A percentile compares a stretch with the other conserved stretches of the same genome.
Evolutionary conservation across 1,140 invertebrate species (phyloP).

Genomic region (Calliphora vicina): DNA sequence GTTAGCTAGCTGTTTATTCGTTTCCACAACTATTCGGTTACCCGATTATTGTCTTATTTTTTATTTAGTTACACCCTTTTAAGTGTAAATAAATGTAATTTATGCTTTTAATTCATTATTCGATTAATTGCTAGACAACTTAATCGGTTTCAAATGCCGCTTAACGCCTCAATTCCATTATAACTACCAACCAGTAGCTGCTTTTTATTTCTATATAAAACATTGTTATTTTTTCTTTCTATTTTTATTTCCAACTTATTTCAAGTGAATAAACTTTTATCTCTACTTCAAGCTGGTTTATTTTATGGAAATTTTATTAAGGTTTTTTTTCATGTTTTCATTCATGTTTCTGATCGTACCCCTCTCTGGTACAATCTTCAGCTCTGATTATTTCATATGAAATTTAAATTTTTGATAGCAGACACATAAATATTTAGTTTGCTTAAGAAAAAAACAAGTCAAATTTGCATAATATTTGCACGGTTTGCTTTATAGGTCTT

Average conservation of each 20-base stretch:
- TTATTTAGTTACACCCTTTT: too few species aligned
- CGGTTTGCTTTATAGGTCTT: neutral
- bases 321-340: neutral
- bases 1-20: too few species aligned
- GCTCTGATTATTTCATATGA: too few species aligned
- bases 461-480: neutral
- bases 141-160: too few species aligned
- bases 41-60: too few species aligned
- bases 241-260: neutral
- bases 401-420: too few species aligned
- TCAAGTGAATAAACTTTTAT: conserved; percentile 1
- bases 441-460: neutral
- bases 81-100: too few species aligned
- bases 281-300: neutral
- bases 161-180: neutral
- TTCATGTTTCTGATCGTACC: too few species aligned
- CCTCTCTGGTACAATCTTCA: too few species aligned
- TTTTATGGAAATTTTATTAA: neutral
- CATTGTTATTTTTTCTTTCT: neutral
- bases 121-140: too few species aligned
- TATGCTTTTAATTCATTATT: too few species aligned
- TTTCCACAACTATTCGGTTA: too few species aligned
- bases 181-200: neutral
- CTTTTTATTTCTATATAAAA: neutral
- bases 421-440: neutral